Evolutionary conservation across 2,113 vertebrate genomes (phyloP).

Genomic region (Thunnus thynnus): DNA sequence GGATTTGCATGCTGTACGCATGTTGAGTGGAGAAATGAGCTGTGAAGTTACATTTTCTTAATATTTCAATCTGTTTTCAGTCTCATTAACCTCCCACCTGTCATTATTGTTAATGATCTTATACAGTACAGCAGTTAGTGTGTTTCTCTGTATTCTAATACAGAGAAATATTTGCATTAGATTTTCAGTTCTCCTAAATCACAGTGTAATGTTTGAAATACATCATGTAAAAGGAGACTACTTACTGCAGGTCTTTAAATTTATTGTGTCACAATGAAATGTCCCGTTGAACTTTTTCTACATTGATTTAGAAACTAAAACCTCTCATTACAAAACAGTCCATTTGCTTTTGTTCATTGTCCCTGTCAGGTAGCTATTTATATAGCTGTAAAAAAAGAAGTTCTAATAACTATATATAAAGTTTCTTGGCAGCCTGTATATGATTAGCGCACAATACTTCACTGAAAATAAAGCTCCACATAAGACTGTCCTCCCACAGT

Average conservation of each 20-base stretch:
- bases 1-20: slow-evolving; percentile 10
- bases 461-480: slow-evolving; percentile 20
- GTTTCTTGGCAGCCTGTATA: background rate
- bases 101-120: background rate
- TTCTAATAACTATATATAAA: background rate
- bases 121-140: background rate
- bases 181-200: background rate
- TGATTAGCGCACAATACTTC: slow-evolving; percentile 4
- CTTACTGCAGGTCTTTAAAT: background rate
- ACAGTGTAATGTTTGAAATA: slow-evolving; percentile 4
- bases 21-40: slow-evolving; percentile 14
- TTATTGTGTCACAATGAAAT: background rate
- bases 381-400: background rate
- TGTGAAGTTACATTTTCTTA: slow-evolving; percentile 16
- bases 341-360: background rate
- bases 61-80: background rate
- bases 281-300: background rate
- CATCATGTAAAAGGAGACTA: background rate
- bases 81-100: slow-evolving; percentile 16
- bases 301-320: slow-evolving; percentile 1
- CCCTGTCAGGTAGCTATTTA: background rate
- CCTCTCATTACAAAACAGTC: background rate
- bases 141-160: background rate
- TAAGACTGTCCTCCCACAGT: slow-evolving; percentile 23
- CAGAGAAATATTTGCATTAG: no score